These are phyloP conservation scores for Apoda limacodes DNA, from an alignment of 2,888 invertebrate species.

Conservation along the genomic window DNA sequence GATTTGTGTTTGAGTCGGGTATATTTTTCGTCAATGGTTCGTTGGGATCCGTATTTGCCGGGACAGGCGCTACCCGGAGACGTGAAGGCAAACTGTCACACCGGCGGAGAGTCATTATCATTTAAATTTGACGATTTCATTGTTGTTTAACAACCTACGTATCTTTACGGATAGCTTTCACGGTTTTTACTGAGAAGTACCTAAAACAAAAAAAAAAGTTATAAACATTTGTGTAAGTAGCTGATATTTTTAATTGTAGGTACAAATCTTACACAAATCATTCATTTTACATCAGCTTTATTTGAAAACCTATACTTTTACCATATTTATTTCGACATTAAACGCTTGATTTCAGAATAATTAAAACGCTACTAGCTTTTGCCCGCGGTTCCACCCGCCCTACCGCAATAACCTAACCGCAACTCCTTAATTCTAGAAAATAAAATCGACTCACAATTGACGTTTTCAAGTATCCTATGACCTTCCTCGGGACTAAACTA, in stretches of 20 bases:
- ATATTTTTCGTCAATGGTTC: conserved; percentile 26
- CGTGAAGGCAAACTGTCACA: conserved; percentile 61
- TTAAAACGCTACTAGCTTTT: no score
- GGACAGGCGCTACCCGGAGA: conserved; percentile 36
- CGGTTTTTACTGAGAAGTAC: conserved; percentile 24
- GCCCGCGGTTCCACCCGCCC: no score
- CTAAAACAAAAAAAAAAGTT: conserved; percentile 39
- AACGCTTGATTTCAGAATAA: no score
- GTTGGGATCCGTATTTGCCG: conserved; percentile 20
- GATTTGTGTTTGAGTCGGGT: conserved; percentile 43
- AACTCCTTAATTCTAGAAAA: no score
- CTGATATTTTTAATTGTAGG: no score
- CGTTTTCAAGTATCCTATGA: no score
- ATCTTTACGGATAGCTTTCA: conserved; percentile 22
- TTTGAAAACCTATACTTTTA: no score
- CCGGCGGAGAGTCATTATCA: conserved; percentile 60
- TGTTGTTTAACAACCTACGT: conserved; percentile 31
- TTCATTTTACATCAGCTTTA: neutral
- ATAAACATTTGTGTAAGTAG: conserved; percentile 7
- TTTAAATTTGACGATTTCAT: conserved; percentile 42
- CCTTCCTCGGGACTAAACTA: no score
- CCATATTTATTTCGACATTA: no score
- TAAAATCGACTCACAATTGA: no score
- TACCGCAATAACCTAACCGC: no score
- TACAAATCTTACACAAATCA: no score